Percentiles rank a stretch among this genome's conserved stretches.
Evolutionary conservation across 2,797 vertebrate genomes (phyloP).

Genomic region (Holocentrus rufus): DNA sequence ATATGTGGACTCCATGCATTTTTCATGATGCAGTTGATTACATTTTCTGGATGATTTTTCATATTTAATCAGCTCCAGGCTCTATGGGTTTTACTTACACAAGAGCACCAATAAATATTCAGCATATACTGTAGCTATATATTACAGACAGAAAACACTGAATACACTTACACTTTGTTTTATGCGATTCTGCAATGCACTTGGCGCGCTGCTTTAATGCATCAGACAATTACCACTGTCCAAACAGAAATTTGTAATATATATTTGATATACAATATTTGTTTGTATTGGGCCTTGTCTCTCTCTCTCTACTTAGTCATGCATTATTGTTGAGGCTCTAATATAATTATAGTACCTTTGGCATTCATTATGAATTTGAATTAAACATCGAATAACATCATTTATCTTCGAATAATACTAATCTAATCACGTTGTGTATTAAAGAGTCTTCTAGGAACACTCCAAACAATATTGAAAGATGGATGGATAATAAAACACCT

Average conservation of each 20-base stretch:
- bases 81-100: constrained; percentile 44
- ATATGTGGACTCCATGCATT: constrained; percentile 64
- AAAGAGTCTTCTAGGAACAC: constrained; percentile 29
- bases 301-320: neutral
- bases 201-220: neutral
- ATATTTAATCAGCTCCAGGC: constrained; percentile 70
- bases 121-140: constrained; percentile 4
- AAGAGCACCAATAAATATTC: constrained; percentile 58
- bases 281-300: neutral
- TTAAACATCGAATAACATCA: constrained; percentile 5
- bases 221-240: no score
- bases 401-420: constrained; percentile 32
- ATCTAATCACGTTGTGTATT: constrained; percentile 26
- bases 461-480: constrained; percentile 1
- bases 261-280: neutral
- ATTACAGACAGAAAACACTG: constrained; percentile 18
- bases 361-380: neutral
- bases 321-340: constrained; percentile 18
- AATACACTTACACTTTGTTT: constrained; percentile 12
- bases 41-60: constrained; percentile 61
- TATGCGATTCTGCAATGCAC: neutral
- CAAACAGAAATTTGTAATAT: neutral
- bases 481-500: constrained; percentile 25
- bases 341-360: neutral
- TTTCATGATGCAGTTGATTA: constrained; percentile 71